These are phyloP conservation scores for Ceryle rudis DNA, from an alignment of 2,797 vertebrate genomes.

Conservation along the genomic window DNA sequence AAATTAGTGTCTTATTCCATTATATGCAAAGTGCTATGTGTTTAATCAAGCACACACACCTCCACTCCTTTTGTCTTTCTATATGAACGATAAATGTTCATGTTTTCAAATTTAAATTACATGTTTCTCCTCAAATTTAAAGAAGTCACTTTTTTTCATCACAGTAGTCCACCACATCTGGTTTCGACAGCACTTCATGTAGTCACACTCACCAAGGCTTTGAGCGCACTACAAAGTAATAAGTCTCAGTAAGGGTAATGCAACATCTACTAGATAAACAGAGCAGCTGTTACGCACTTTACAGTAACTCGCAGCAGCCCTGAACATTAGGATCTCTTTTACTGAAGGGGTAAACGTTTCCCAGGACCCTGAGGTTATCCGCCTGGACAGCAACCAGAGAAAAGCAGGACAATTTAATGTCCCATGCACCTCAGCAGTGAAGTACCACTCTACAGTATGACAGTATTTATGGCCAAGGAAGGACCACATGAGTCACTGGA, in stretches of 20 bases:
- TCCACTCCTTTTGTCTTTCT: neutral
- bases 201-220: slow-evolving; percentile 19
- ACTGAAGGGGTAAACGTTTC: slow-evolving; percentile 23
- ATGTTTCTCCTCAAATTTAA: neutral
- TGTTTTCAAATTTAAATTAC: neutral
- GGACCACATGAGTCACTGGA: neutral
- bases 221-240: neutral
- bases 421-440: neutral
- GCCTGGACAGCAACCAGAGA: slow-evolving; percentile 33
- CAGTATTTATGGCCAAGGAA: slow-evolving; percentile 21
- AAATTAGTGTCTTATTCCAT: neutral
- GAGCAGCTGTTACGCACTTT: slow-evolving; percentile 23
- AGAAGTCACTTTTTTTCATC: neutral
- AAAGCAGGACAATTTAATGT: slow-evolving; percentile 13
- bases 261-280: slow-evolving; percentile 11
- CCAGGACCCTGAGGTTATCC: slow-evolving; percentile 63
- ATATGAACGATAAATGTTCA: neutral
- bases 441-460: neutral
- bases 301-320: slow-evolving; percentile 33
- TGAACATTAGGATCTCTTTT: neutral
- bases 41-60: neutral
- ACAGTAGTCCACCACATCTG: slow-evolving; percentile 30
- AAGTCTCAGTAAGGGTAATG: neutral
- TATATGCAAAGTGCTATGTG: neutral
- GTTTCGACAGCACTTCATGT: slow-evolving; percentile 4